Evolutionary conservation across 2,797 vertebrate genomes (phyloP), one percentile per base, ranked within the genome.

Genomic region (Odontamblyopus lacepedii): DNA sequence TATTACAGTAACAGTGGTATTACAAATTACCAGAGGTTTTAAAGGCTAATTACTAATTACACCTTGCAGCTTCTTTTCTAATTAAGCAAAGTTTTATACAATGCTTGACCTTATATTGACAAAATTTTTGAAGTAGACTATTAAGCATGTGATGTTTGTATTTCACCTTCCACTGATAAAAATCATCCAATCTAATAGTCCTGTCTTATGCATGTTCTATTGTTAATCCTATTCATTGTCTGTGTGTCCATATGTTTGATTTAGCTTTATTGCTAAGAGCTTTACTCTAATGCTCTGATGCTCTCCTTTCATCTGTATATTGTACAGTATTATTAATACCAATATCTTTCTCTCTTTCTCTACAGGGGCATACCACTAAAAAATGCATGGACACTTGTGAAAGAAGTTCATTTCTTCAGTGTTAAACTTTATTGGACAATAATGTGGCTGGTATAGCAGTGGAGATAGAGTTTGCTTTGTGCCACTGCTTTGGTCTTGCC

Each of bases 361-460:
- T 81, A 4, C 85, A 94, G 93, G 80, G 77, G 79, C 77, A 78
- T 85, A 78, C 81, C 79, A 51, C 78, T n/a, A 78, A 75, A 61
- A 48, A 74, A 70, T 77, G 63, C 79, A 79, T 32, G 78, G 83
- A 83, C 65, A 73, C 53, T 55, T 77, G 73, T 71, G 55, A 79
- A 0, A 55, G 66, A 73, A 50, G 74, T 71, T 81, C 68, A 13
- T 80, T 78, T 78, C 82, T 29, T 23, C 65, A 70, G 71, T 27
- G 59, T 76, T 73, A 75, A 63, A 76, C 72, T 78, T 50, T 73
- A 69, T 65, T 18, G 15, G 27, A 70, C 63, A 35, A 73, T 66
- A 57, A 69, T 29, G 63, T 23, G 62, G 63, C 68, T 68, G 48
- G 4, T 19, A 41, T 15, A 68, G 15, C 19, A 70, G 77, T 65